Conservation (phyloP, 2,797 vertebrate genomes). For the Falco cherrug region DNA sequence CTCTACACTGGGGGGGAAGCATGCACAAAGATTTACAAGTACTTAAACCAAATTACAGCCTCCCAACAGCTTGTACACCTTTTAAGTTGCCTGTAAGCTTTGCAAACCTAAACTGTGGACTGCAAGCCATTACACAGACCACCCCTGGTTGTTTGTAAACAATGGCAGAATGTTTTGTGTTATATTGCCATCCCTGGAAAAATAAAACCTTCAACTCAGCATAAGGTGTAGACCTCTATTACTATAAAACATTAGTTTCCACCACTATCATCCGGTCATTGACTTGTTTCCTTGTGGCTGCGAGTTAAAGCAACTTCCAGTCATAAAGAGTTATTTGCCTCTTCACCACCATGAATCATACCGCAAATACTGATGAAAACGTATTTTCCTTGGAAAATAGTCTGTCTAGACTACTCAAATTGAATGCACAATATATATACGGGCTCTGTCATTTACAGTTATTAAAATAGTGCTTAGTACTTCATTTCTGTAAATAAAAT, state of each 20-base stretch:
- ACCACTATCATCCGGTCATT: constrained; percentile 41
- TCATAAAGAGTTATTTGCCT: constrained; percentile 67
- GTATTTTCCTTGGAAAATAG: constrained; percentile 68
- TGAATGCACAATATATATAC: constrained; percentile 39
- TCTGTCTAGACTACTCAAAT: constrained; percentile 62
- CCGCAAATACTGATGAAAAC: constrained; percentile 66
- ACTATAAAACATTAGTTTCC: constrained; percentile 32
- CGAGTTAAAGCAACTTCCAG: constrained; percentile 67
- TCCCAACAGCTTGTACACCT: not conserved
- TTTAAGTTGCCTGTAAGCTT: not conserved
- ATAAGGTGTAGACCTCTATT: constrained; percentile 45
- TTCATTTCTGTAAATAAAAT: constrained; percentile 61
- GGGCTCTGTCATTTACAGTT: constrained; percentile 27
- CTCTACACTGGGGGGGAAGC: not conserved
- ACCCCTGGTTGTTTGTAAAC: not conserved
- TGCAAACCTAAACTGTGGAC: not conserved
- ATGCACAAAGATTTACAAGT: not conserved
- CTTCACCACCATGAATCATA: constrained; percentile 69
- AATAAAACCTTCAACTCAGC: constrained; percentile 34
- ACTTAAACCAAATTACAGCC: not conserved
- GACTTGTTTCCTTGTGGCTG: constrained; percentile 57
- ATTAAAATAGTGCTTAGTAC: constrained; percentile 39
- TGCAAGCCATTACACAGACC: not conserved
- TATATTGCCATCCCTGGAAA: not conserved
- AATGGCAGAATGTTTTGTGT: not conserved